Base-by-base conservation (phyloP, 2,888 invertebrate species). In the Tricholauxania praeusta region DNA sequence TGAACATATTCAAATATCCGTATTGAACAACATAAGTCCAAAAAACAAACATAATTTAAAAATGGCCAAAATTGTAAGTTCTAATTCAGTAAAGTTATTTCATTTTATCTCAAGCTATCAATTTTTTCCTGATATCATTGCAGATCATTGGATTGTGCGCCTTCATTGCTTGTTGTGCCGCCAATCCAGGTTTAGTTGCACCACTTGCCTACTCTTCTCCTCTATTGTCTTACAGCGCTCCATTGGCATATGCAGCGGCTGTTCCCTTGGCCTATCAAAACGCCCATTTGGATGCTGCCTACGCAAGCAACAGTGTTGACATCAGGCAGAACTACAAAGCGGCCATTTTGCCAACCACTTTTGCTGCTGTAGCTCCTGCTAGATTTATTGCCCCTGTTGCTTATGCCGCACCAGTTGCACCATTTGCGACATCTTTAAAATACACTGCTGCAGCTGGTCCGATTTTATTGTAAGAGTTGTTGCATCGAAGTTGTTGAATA, bases 121-220 rank as follows among this genome's bases (percentile, higher is more conserved):
- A 28, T 28, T 3, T 28, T 28, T 28, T 28, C 4, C 22, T 22
- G 4, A 28, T 28, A 28, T 3, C 3, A 28, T 39, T 55, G 32
- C 57, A 76, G 77, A 63, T 73, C 28, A 55, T 75, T 60, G 77
- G 74, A 12, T 22, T 78, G 49, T 77, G 73, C 48, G 75, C 77
- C 47, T 48, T 77, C 47, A 72, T 78, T 48, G 78, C 75, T 12
- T 76, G 76, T 55, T 76, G 64, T 68, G 73, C 73, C 66, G 78
- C 76, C 47, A 77, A 75, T 19, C 78, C 78, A 4, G 72, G 72
- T 51, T 47, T 74, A n/a, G 19, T 72, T 22, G 72, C 73, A 14
- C 32, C 64, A 12, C 22, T 49, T 22, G 64, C 64, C 14, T 64
- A 64, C 49, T 49, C 64, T 8, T 67, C 74, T 47, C 71, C 67